These are phyloP conservation scores for Delichon dasypus DNA, from an alignment of 2,797 vertebrate species.

Conservation along the genomic window DNA sequence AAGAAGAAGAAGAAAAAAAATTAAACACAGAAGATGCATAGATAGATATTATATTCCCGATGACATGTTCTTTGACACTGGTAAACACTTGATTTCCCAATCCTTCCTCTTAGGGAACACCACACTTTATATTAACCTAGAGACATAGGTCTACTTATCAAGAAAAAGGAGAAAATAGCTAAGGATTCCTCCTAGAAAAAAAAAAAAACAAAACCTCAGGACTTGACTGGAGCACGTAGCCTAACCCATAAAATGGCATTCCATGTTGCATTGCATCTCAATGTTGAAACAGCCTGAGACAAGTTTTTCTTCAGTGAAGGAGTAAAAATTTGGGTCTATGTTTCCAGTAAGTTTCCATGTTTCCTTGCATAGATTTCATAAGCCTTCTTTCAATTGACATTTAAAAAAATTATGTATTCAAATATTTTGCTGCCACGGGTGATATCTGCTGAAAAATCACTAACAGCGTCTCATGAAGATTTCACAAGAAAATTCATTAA, in stretches of 20 bases:
- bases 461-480: neutral
- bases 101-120: neutral
- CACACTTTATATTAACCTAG: neutral
- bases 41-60: neutral
- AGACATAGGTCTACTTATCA: neutral
- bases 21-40: neutral
- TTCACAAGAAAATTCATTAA: neutral
- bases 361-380: neutral
- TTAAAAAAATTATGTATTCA: neutral
- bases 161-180: neutral
- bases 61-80: neutral
- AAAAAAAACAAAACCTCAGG: neutral
- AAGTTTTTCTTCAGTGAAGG: neutral
- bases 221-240: neutral
- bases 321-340: neutral
- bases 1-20: neutral
- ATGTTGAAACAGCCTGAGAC: neutral
- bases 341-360: neutral
- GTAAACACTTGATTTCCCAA: neutral
- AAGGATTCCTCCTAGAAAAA: neutral
- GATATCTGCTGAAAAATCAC: neutral
- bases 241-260: neutral
- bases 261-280: neutral
- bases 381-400: neutral
- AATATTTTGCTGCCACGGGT: neutral